Percentiles rank a stretch among this genome's conserved stretches.
phyloP scores from a whole-genome alignment of 1,140 invertebrate species.

The Drosophila yakuba region DNA sequence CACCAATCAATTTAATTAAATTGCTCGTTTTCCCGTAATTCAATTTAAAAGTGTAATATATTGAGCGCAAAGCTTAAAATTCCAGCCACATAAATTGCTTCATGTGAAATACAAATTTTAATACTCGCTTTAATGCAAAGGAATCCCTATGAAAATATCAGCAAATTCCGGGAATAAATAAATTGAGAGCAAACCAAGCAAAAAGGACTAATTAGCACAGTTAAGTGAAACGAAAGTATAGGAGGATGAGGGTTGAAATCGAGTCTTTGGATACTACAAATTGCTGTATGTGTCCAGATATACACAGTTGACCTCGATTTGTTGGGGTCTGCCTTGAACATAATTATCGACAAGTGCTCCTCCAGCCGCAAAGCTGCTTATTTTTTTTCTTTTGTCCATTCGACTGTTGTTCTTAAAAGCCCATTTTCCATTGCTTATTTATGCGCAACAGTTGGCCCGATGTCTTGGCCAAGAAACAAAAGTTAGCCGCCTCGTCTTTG shows the following conservation, averaged over 20 bases:
- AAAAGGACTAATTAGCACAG: slow-evolving; percentile 59
- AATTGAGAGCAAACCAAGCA: slow-evolving; percentile 19
- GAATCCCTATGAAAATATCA: slow-evolving; percentile 8
- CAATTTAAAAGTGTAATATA: slow-evolving; percentile 17
- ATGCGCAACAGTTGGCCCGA: slow-evolving; percentile 74
- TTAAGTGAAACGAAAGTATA: slow-evolving; percentile 28
- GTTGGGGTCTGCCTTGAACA: slow-evolving; percentile 62
- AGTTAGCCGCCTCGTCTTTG: slow-evolving; percentile 20
- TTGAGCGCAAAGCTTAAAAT: slow-evolving; percentile 11
- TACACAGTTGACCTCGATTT: slow-evolving; percentile 62
- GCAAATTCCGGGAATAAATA: slow-evolving; percentile 25
- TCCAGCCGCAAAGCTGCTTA: slow-evolving; percentile 43
- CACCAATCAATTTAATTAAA: slow-evolving; percentile 31
- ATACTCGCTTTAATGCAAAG: slow-evolving; percentile 14
- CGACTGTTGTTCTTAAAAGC: slow-evolving; percentile 47
- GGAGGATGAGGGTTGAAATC: slow-evolving; percentile 16
- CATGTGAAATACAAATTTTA: slow-evolving; percentile 12
- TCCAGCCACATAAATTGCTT: not conserved
- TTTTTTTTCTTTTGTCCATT: slow-evolving; percentile 27
- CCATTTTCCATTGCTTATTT: slow-evolving; percentile 61
- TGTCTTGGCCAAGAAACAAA: slow-evolving; percentile 44
- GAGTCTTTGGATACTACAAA: slow-evolving; percentile 40
- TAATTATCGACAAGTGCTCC: slow-evolving; percentile 60
- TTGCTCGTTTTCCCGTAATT: slow-evolving; percentile 17
- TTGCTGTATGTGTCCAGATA: slow-evolving; percentile 23